These are phyloP conservation scores for Drosophila nr. perissopoda DNA, from an alignment of 2,888 invertebrate genomes.

Conservation along the genomic window DNA sequence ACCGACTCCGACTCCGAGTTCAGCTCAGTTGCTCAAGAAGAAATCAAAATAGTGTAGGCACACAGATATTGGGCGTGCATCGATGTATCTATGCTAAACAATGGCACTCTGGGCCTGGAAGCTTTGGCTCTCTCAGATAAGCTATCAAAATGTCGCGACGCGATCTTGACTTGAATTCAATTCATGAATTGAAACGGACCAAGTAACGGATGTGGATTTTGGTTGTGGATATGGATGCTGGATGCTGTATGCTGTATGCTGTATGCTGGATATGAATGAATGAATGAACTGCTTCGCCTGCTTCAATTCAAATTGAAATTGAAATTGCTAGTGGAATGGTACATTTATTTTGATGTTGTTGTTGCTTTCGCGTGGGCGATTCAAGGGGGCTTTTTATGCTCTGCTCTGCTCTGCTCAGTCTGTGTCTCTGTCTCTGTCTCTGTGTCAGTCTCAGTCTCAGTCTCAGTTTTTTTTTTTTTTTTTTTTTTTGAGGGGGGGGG, in stretches of 20 bases:
- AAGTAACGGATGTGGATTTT: slow-evolving; percentile 70
- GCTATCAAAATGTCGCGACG: slow-evolving; percentile 74
- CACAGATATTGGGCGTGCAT: slow-evolving; percentile 65
- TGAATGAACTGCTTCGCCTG: slow-evolving; percentile 30
- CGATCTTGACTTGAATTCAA: slow-evolving; percentile 74
- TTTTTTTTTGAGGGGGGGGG: neutral
- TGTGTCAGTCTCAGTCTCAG: neutral
- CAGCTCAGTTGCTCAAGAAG: neutral
- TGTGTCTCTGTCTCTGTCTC: neutral
- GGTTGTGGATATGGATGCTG: slow-evolving; percentile 16
- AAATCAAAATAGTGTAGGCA: slow-evolving; percentile 32
- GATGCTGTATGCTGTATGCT: neutral
- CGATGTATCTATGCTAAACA: slow-evolving; percentile 56
- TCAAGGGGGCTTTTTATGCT: neutral
- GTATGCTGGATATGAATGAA: slow-evolving; percentile 32
- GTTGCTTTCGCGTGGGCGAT: slow-evolving; percentile 28
- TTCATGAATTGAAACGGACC: slow-evolving; percentile 55
- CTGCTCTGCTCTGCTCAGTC: neutral
- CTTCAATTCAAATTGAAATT: slow-evolving; percentile 38
- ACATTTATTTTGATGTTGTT: neutral
- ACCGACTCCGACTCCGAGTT: too few species aligned
- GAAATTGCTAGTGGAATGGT: slow-evolving; percentile 2
- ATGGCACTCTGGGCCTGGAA: slow-evolving; percentile 40
- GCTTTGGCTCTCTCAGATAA: slow-evolving; percentile 55
- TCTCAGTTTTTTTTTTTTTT: neutral